Evolutionary conservation across 2,888 invertebrate genomes (phyloP).

Genomic region (Sinodicranocentrus sp.): DNA sequence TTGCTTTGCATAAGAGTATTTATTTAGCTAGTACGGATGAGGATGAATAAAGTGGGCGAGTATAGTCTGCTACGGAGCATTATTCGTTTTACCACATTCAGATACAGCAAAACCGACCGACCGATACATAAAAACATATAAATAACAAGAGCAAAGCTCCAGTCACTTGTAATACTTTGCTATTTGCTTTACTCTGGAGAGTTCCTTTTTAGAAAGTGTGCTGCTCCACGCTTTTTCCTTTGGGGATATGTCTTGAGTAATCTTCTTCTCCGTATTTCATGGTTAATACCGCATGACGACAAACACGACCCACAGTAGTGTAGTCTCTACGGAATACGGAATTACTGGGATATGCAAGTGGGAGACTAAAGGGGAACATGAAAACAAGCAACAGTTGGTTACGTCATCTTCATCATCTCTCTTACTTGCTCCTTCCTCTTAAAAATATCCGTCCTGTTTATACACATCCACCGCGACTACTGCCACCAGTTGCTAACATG

Average conservation of each 20-base stretch:
- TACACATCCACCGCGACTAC: background rate
- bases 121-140: no score
- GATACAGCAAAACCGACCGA: no score
- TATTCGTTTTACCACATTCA: no score
- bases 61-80: background rate
- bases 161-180: no score
- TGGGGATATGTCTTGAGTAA: slow-evolving; percentile 30
- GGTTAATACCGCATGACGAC: slow-evolving; percentile 41
- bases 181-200: slow-evolving; percentile 41
- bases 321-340: background rate
- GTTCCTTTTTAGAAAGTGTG: slow-evolving; percentile 13
- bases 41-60: background rate
- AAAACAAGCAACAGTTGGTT: slow-evolving; percentile 54
- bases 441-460: background rate
- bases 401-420: slow-evolving; percentile 31
- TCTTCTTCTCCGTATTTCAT: slow-evolving; percentile 46
- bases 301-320: slow-evolving; percentile 23
- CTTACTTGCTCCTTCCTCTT: background rate
- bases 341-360: background rate
- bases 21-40: no score
- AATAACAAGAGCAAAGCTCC: no score
- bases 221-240: background rate
- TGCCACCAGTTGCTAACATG: no score
- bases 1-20: background rate
- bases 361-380: background rate